Evolutionary conservation across 2,888 invertebrate species (phyloP).

Genomic region (Hydriomena furcata): DNA sequence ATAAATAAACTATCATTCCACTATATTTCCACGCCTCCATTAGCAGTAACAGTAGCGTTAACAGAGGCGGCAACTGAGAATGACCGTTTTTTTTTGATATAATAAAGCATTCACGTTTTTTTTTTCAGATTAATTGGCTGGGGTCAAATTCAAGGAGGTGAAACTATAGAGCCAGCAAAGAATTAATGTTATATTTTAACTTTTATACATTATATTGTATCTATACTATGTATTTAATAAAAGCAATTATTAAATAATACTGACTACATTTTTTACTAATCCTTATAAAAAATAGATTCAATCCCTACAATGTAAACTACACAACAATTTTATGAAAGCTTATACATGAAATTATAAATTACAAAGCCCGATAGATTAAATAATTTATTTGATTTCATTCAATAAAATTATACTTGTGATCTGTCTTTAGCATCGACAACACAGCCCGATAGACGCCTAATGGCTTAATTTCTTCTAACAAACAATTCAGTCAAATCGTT

Average conservation of each 20-base stretch:
- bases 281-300: conserved; percentile 27
- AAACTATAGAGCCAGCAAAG: conserved; percentile 93
- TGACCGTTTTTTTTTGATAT: too few species aligned
- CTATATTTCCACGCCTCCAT: too few species aligned
- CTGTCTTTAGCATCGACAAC: too few species aligned
- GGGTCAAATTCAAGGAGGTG: conserved; percentile 99
- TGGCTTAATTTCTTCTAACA: too few species aligned
- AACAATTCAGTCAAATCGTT: too few species aligned
- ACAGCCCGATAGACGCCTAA: too few species aligned
- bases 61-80: too few species aligned
- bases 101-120: neutral
- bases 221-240: conserved; percentile 43
- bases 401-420: conserved; percentile 51
- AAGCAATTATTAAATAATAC: conserved; percentile 34
- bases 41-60: too few species aligned
- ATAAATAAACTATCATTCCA: too few species aligned
- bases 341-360: conserved; percentile 24
- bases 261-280: conserved; percentile 22
- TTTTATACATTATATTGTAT: conserved; percentile 63
- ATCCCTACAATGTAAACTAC: conserved; percentile 15
- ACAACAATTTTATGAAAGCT: conserved; percentile 35
- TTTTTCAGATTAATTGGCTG: conserved; percentile 96
- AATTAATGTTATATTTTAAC: conserved; percentile 70
- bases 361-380: conserved; percentile 51
- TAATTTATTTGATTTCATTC: conserved; percentile 68